These are phyloP conservation scores for Bilobella aurantiaca DNA, from an alignment of 1,140 invertebrate genomes.

Conservation along the genomic window DNA sequence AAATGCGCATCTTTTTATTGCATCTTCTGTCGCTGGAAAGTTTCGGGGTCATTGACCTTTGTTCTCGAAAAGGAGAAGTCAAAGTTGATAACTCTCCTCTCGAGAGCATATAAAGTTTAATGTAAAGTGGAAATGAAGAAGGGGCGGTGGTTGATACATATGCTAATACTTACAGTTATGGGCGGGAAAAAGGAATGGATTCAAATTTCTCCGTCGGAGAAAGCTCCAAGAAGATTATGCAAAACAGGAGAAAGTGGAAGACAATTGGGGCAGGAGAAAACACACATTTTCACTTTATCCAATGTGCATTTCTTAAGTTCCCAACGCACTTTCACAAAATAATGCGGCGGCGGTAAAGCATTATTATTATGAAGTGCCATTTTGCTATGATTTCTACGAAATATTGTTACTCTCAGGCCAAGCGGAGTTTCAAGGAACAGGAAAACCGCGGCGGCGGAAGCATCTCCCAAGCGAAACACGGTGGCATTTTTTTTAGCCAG, in stretches of 20 bases:
- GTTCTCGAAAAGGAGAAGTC: too few species aligned
- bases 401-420: too few species aligned
- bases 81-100: neutral
- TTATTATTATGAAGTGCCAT: neutral
- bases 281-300: constrained; percentile 8
- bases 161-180: neutral
- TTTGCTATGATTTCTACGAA: too few species aligned
- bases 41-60: too few species aligned
- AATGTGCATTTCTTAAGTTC: neutral
- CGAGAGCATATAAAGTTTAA: neutral
- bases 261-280: constrained; percentile 3
- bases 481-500: too few species aligned
- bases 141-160: neutral
- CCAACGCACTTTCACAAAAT: neutral
- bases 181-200: neutral
- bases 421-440: too few species aligned
- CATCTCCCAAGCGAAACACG: too few species aligned
- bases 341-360: neutral
- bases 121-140: neutral
- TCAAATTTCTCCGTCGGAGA: neutral
- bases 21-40: too few species aligned
- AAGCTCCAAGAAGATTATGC: neutral
- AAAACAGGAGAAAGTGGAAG: constrained; percentile 5
- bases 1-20: too few species aligned
- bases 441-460: too few species aligned